Evolutionary conservation across 1,140 invertebrate genomes (phyloP), one percentile per base, ranked within the genome.

Genomic region (Ips nitidus): DNA sequence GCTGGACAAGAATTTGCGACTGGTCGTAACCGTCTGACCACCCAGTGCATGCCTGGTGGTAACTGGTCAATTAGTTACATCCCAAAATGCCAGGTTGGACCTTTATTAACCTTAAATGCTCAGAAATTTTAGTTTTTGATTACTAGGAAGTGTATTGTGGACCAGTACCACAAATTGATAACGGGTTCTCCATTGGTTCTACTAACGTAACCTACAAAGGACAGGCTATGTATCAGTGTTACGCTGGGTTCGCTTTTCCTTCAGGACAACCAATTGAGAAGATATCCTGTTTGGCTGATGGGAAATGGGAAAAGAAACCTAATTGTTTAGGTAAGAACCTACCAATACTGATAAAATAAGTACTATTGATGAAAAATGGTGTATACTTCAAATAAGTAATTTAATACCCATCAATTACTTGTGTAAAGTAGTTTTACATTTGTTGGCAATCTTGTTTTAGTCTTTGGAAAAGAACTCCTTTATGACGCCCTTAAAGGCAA

Each of bases 131-230:
- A 60, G 8, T 36, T n/a, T 42, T 60, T 60, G 39, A 4, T 45
- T 66, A 22, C 22, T 22, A 66, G 56, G 94, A 97, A 85, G 93
- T 97, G 22, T 98, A 98, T 79, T 98, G 96, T 81, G 95, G 95
- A 61, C 94, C 95, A 42, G 95, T 98, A 39, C 96, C 96, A 65
- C 95, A 98, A 85, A 98, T 98, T 66, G 94, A 97, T 75, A 98
- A 98, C 80, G 96, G 96, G 55, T 98, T 97, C 79, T 97, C 95
- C 1, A 95, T 97, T 78, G 93, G 91, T 56, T 95, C 95, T 1
- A 92, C 93, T 0, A 98, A 98, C 80, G 95, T 98, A 2, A 98
- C 95, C 1, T 98, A 94, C 75, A 87, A 88, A 70, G 96, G 95
- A 7, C 84, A 94, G 72, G 95, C 95, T 38, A 96, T 93, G 71